Percentiles rank a stretch among this genome's conserved stretches.
phyloP scores from a whole-genome alignment of 2,113 vertebrate species.

The Atlantisia rogersi region DNA sequence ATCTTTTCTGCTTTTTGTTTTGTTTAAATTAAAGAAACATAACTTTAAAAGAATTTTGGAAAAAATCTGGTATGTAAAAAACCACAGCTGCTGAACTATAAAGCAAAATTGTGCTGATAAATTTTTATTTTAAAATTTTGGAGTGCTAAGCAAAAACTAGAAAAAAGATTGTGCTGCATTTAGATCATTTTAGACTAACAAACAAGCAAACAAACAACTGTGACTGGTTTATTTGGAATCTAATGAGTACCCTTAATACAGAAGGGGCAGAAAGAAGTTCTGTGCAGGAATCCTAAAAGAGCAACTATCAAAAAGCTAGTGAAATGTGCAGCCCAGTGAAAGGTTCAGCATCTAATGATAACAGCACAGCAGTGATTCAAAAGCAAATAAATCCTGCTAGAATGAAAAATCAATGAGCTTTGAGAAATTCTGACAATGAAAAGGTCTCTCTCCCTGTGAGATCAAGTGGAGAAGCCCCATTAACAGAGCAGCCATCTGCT shows the following conservation, averaged over 20 bases:
- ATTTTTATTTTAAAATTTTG: not conserved
- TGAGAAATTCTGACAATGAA: conserved; percentile 51
- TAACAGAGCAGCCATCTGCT: conserved; percentile 66
- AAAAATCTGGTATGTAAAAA: not conserved
- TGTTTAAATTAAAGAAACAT: not conserved
- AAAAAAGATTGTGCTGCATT: not conserved
- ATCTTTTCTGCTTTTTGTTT: not conserved
- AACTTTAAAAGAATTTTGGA: not conserved
- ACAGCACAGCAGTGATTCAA: conserved; percentile 60
- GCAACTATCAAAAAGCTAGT: conserved; percentile 21
- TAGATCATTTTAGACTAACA: not conserved
- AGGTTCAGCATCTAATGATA: conserved; percentile 47
- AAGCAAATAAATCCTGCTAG: conserved; percentile 64
- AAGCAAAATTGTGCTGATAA: not conserved
- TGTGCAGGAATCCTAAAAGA: conserved; percentile 40
- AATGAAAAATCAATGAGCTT: conserved; percentile 74
- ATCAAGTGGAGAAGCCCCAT: conserved; percentile 61
- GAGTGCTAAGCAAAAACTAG: not conserved
- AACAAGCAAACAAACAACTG: not conserved
- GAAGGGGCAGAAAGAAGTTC: not conserved
- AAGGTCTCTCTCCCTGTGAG: conserved; percentile 54
- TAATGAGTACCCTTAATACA: not conserved
- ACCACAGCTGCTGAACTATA: not conserved
- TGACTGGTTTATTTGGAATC: not conserved
- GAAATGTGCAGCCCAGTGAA: conserved; percentile 61